Percentiles rank a stretch among this genome's conserved stretches.
Evolutionary conservation across 2,888 invertebrate species (phyloP).

Genomic region (Apodemia hepburni): DNA sequence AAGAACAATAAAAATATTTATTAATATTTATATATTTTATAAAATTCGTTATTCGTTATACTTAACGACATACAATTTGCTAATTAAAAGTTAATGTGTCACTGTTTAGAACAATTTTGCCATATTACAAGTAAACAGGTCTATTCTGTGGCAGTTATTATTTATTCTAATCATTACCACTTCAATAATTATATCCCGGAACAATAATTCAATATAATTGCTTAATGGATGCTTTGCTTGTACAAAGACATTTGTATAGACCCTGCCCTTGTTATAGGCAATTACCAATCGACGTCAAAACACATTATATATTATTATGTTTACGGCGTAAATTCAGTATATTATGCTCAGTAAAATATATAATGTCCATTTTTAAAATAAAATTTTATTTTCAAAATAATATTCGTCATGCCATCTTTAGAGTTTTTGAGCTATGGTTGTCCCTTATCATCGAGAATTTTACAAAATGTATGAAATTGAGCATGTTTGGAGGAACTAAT

Average conservation of each 20-base stretch:
- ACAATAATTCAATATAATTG: slow-evolving; percentile 63
- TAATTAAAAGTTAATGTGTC: not conserved
- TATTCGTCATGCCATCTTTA: not conserved
- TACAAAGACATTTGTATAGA: slow-evolving; percentile 49
- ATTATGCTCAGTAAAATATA: not conserved
- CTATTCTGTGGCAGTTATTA: slow-evolving; percentile 43
- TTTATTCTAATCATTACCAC: slow-evolving; percentile 46
- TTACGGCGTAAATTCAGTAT: not conserved
- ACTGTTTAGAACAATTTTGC: slow-evolving; percentile 39
- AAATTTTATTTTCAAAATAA: not conserved
- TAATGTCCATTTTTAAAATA: not conserved
- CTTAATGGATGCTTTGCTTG: slow-evolving; percentile 53
- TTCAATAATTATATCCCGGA: slow-evolving; percentile 52
- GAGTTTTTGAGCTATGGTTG: not conserved
- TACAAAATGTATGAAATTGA: too few species aligned
- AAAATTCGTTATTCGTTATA: not conserved
- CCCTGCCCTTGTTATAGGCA: slow-evolving; percentile 43
- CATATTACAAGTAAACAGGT: slow-evolving; percentile 45
- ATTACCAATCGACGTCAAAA: slow-evolving; percentile 35
- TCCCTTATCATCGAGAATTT: not conserved
- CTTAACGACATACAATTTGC: not conserved
- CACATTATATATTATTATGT: slow-evolving; percentile 8
- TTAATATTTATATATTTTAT: not conserved
- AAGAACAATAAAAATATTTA: too few species aligned
- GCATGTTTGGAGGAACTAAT: too few species aligned